Conservation (phyloP, 2,113 vertebrate species). For the Bucco capensis region DNA sequence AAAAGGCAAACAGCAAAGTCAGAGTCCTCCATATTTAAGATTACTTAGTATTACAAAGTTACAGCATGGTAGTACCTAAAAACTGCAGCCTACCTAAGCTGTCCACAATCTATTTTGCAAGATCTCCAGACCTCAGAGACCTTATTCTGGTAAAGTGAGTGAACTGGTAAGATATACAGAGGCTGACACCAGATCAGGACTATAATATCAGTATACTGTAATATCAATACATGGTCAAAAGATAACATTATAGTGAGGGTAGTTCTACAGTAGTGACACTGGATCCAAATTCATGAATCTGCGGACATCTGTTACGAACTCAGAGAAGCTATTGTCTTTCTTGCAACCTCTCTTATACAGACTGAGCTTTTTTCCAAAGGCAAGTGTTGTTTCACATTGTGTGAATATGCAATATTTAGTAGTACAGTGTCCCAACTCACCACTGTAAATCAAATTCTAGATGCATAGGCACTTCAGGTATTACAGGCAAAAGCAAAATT, state of each 20-base stretch:
- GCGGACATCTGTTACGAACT: neutral
- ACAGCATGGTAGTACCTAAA: neutral
- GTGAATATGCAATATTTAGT: neutral
- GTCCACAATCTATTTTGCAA: neutral
- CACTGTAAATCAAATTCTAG: neutral
- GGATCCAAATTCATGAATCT: neutral
- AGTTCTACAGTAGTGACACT: neutral
- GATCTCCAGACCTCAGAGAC: neutral
- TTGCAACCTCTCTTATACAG: neutral
- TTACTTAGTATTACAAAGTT: neutral
- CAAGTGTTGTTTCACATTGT: neutral
- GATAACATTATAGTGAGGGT: neutral
- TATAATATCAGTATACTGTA: too few species aligned
- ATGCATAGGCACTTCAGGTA: neutral
- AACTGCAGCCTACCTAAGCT: neutral
- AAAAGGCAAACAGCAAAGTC: neutral
- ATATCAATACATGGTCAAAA: too few species aligned
- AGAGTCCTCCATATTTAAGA: neutral
- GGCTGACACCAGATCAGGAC: neutral
- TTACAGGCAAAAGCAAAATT: conserved; percentile 31
- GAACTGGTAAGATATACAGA: neutral
- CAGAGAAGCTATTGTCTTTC: neutral
- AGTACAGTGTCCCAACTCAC: neutral
- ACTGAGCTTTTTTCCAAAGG: neutral
- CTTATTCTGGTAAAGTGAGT: neutral